These are phyloP conservation scores for Corythoichthys haematopterus DNA, from an alignment of 2,113 vertebrate genomes.

Conservation along the genomic window DNA sequence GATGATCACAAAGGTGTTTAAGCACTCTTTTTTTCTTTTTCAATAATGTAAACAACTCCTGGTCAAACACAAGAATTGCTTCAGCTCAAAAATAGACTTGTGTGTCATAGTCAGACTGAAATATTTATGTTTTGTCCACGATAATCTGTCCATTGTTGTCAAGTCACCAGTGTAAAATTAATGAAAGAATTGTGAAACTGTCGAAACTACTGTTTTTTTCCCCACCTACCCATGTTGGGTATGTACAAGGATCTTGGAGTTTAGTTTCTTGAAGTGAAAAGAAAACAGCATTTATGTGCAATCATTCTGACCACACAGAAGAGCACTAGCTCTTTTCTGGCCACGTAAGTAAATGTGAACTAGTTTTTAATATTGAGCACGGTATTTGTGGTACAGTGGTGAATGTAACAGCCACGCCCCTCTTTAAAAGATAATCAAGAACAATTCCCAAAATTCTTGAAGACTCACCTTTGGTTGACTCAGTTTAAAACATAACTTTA, in stretches of 20 bases:
- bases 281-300: not conserved
- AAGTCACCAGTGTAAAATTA: not conserved
- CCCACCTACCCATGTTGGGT: not conserved
- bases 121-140: not conserved
- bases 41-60: slow-evolving; percentile 16
- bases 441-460: no score
- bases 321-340: not conserved
- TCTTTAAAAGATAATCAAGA: no score
- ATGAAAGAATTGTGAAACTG: not conserved
- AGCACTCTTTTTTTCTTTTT: not conserved
- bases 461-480: no score
- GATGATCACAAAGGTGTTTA: not conserved
- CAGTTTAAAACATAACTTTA: no score
- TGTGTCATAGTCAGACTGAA: not conserved
- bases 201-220: not conserved
- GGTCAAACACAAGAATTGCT: slow-evolving; percentile 10
- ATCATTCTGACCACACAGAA: not conserved
- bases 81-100: not conserved
- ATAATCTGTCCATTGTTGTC: not conserved
- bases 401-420: no score
- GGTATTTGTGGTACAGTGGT: not conserved
- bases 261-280: not conserved
- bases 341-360: not conserved
- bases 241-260: not conserved
- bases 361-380: not conserved